These are phyloP conservation scores for Melanotaenia pygmaea DNA, from an alignment of 2,797 vertebrate genomes.

Conservation along the genomic window DNA sequence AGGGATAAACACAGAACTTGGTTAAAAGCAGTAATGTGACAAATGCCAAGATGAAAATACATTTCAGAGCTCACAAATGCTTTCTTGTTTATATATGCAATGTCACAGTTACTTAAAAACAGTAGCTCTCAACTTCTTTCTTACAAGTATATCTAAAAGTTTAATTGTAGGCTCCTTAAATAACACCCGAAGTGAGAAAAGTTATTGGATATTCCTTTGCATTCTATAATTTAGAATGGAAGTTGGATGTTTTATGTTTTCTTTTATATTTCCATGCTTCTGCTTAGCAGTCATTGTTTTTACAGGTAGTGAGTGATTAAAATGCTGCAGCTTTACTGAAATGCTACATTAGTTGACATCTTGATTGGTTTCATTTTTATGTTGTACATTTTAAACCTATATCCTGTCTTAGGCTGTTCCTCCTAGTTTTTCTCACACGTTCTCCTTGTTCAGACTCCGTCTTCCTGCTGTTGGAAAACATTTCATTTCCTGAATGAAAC, in stretches of 20 bases:
- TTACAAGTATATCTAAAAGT: no score
- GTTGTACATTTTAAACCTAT: slow-evolving; percentile 29
- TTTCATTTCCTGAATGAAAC: slow-evolving; percentile 77
- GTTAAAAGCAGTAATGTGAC: slow-evolving; percentile 55
- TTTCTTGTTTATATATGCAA: background rate
- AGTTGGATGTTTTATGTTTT: background rate
- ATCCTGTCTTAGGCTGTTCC: slow-evolving; percentile 43
- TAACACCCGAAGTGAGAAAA: background rate
- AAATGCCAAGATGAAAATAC: slow-evolving; percentile 44
- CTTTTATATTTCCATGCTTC: background rate
- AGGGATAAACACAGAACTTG: slow-evolving; percentile 68
- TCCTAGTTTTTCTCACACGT: slow-evolving; percentile 57
- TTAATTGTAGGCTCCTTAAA: background rate
- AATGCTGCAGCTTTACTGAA: slow-evolving; percentile 1
- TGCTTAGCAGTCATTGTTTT: background rate
- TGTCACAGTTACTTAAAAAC: background rate
- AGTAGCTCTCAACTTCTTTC: background rate
- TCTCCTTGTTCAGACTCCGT: slow-evolving; percentile 58
- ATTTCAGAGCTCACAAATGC: slow-evolving; percentile 39
- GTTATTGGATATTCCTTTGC: background rate
- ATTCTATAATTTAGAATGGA: background rate
- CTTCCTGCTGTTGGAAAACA: slow-evolving; percentile 78
- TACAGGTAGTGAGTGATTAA: slow-evolving; percentile 5
- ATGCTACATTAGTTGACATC: slow-evolving; percentile 19
- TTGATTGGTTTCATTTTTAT: slow-evolving; percentile 35